phyloP scores from a whole-genome alignment of 2,888 invertebrate genomes.

The Thymelicus lineola region DNA sequence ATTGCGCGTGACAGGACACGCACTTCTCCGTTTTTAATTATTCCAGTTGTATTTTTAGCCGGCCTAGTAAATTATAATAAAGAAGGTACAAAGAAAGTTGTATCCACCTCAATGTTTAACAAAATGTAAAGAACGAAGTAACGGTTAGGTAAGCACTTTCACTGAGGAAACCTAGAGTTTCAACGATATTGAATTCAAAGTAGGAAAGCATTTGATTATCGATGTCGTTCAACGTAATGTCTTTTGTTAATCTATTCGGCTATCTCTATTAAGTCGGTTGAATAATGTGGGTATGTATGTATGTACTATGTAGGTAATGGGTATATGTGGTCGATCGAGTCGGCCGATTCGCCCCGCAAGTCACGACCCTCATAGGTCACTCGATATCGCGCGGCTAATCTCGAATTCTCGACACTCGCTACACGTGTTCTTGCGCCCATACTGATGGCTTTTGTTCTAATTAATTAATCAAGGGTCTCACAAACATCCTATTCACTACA shows the following conservation, averaged over 20 bases:
- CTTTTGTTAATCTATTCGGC: constrained; percentile 6
- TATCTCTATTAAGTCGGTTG: constrained; percentile 34
- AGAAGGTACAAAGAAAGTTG: too few relatives aligned
- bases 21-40: background rate
- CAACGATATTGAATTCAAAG: background rate
- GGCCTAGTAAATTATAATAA: too few relatives aligned
- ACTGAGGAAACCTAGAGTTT: background rate
- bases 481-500: constrained; percentile 49
- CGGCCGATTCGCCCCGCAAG: constrained; percentile 48
- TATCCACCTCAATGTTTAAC: too few relatives aligned
- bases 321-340: constrained; percentile 44
- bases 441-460: constrained; percentile 55
- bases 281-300: constrained; percentile 47
- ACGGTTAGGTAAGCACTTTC: background rate
- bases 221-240: constrained; percentile 8
- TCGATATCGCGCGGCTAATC: constrained; percentile 69
- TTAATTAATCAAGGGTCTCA: constrained; percentile 53
- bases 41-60: too few relatives aligned
- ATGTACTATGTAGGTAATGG: constrained; percentile 48
- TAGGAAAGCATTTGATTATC: background rate
- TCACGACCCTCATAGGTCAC: constrained; percentile 69
- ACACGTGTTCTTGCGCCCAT: constrained; percentile 61
- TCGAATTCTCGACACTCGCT: constrained; percentile 60
- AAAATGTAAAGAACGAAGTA: too few relatives aligned
- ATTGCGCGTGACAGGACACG: too few relatives aligned